A percentile compares a stretch with the other conserved stretches of the same genome.
These are phyloP conservation scores for Heptranchias perlo DNA, from an alignment of 2,113 vertebrate species.

Conservation along the genomic window DNA sequence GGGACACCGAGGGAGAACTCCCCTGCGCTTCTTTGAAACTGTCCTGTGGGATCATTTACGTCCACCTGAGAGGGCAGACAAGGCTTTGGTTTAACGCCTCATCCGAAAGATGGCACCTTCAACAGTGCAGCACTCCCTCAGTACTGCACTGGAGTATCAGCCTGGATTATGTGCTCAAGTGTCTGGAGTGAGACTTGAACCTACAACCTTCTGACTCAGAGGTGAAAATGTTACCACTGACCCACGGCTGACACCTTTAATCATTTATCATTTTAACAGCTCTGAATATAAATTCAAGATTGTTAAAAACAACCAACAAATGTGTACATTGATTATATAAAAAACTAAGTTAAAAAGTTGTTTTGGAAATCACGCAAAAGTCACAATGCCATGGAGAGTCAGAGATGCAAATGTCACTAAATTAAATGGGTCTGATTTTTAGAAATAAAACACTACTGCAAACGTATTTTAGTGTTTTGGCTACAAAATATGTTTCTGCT, in stretches of 20 bases:
- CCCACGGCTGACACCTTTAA: neutral
- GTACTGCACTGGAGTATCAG: neutral
- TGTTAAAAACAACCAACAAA: neutral
- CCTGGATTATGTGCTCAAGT: neutral
- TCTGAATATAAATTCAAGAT: neutral
- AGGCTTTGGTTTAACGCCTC: neutral
- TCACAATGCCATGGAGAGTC: neutral
- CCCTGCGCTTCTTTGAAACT: neutral
- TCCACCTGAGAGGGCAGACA: neutral
- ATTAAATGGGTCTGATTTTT: neutral
- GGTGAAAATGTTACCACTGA: neutral
- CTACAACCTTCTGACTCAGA: neutral
- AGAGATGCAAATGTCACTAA: neutral
- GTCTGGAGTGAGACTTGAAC: neutral
- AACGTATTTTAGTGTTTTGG: neutral
- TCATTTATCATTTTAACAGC: neutral
- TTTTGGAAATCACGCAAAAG: neutral
- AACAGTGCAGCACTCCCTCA: neutral
- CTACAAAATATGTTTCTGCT: neutral
- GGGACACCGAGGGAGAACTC: neutral
- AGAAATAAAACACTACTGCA: neutral
- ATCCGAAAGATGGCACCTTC: no score
- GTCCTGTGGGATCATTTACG: neutral
- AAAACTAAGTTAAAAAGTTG: neutral
- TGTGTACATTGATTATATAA: no score